Conservation (phyloP, 2,888 invertebrate species). For the Agriopis marginaria region DNA sequence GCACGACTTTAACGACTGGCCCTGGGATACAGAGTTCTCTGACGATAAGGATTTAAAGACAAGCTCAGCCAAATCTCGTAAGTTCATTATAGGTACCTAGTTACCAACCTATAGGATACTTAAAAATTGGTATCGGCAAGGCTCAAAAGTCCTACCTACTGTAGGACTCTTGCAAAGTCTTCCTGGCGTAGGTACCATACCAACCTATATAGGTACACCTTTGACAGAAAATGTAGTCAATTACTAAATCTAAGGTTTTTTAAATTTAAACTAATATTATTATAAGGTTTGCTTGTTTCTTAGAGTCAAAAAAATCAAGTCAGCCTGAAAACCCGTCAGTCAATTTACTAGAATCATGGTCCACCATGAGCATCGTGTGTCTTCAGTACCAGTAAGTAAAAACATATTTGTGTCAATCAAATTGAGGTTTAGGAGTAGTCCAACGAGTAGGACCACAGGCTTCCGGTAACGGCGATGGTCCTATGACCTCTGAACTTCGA, state of each 20-base stretch:
- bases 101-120: not conserved
- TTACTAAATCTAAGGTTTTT: not conserved
- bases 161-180: too few relatives aligned
- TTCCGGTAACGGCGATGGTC: too few relatives aligned
- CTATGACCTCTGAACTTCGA: too few relatives aligned
- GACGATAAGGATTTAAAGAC: conserved; percentile 49
- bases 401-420: too few relatives aligned
- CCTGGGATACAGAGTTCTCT: conserved; percentile 56
- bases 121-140: too few relatives aligned
- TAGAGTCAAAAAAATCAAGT: conserved; percentile 48
- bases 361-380: conserved; percentile 84
- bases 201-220: too few relatives aligned
- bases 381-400: conserved; percentile 83
- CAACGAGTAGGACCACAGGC: too few relatives aligned
- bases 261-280: too few relatives aligned
- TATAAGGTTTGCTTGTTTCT: conserved; percentile 17
- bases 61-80: conserved; percentile 39
- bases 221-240: too few relatives aligned
- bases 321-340: conserved; percentile 53
- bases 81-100: not conserved
- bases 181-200: too few relatives aligned
- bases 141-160: too few relatives aligned
- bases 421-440: too few relatives aligned
- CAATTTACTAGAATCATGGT: conserved; percentile 73
- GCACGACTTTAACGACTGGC: conserved; percentile 57